Evolutionary conservation across 1,140 invertebrate genomes (phyloP), one percentile per base, ranked within the genome.

Genomic region (Procambarus clarkii): DNA sequence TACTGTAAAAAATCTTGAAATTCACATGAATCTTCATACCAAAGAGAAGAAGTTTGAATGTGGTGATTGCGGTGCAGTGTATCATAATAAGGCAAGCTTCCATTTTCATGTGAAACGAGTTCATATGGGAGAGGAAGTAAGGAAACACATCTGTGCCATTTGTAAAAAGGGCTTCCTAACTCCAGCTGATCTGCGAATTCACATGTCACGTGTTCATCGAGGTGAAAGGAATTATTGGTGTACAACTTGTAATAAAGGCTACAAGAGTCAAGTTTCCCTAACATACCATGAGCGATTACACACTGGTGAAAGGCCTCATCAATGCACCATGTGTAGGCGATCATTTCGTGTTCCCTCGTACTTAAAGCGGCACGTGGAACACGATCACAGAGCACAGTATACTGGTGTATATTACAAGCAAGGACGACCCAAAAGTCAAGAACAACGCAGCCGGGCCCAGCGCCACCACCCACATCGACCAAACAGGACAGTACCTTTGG

Each of bases 1-100:
- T 64, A 71, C 69, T 58, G 78, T 92, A 8, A 92, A 92, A 60
- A 85, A 92, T 71, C 60, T 92, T 34, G 80, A 83, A 21, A 79
- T 88, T 60, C 91, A 92, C 74, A 92, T 92, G 91, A 92, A 92
- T 71, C 81, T 88, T 24, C 91, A 92, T 69, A 92, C 91, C 21
- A 88, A 88, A 78, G 86, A 83, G 48, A 88, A 88, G n/a, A 88
- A 85, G 50, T 92, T 64, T 60, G 76, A 88, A 54, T 92, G 91
- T 60, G 11, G 64, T 21, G 79, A 84, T 11, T 92, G 91, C 78
- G 91, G 86, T 46, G 91, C 76, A n/a, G 86, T 85, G 58, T 92
- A 92, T 46, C 81, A 88, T 54, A 92, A 88, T 48, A 92, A 88
- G 48, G 86, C 91, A 9, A 92, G 91, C 64, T 92, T 88, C 69